Base-by-base conservation (phyloP, 1,140 invertebrate genomes). In the Bombus ignitus region DNA sequence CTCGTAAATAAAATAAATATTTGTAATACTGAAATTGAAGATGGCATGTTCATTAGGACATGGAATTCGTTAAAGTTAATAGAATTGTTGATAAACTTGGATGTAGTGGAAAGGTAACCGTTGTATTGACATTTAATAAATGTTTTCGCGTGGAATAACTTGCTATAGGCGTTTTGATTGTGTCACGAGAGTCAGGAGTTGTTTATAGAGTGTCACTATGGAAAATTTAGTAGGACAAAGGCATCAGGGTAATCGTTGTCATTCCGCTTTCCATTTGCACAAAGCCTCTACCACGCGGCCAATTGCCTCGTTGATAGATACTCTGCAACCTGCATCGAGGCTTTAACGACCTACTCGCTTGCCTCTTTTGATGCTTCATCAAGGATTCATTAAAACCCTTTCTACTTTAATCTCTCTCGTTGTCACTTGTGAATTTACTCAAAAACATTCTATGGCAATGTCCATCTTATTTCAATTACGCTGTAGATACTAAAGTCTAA, bases 291-390 rank as follows among this genome's bases (percentile, higher is more conserved):
- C 57, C 81, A 68, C 39, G 76, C 83, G 53, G 82, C 79, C 84
- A 89, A 86, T 90, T 88, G 74, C 72, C 76, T 47, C 70, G 80
- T 88, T 88, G 89, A 90, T 86, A 83, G 85, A 90, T 90, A 90
- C 81, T 83, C 72, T 83, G 42, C 42, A 66, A 65, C 65, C 22
- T 75, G 62, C 73, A 81, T 81, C 72, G 68, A 32, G 13, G 39
- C 80, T 53, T 62, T 82, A 90, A 87, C 68, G 86, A 88, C 37
- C 81, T 53, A 59, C 53, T 85, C 82, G 39, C 70, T 83, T 47
- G 68, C 66, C 72, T 82, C 66, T 82, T 89, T 65, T 72, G 62
- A 76, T 85, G 72, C 74, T 66, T 90, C 80, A 81, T 90, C 75
- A 80, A 82, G 87, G 79, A 87, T 85, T 87, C 76, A 85, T 90